phyloP scores from a whole-genome alignment of 2,113 vertebrate species.

The Microcebus murinus region DNA sequence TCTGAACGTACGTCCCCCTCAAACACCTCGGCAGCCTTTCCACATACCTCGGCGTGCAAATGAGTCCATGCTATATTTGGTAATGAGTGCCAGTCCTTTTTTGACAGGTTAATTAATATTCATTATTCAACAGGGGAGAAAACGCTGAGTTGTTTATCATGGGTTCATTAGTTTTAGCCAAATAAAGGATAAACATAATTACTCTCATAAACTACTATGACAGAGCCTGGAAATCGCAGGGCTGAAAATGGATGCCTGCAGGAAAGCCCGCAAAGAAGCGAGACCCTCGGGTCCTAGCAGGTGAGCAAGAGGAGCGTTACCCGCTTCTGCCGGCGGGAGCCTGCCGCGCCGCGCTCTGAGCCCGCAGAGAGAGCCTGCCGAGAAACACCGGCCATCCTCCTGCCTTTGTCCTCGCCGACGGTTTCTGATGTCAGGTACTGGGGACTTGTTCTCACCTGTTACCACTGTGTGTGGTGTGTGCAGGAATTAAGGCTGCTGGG shows the following conservation, averaged over 20 bases:
- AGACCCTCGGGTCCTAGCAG: not conserved
- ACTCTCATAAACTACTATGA: conserved; percentile 80
- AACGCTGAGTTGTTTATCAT: conserved; percentile 84
- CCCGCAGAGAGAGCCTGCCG: fast-evolving
- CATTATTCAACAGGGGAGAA: conserved; percentile 82
- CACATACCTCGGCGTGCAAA: not conserved
- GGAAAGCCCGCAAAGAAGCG: not conserved
- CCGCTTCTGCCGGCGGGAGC: not conserved
- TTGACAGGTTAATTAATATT: conserved; percentile 87
- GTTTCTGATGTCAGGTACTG: fast-evolving
- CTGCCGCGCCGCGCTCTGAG: not conserved
- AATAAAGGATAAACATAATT: conserved; percentile 85
- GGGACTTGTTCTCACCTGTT: fast-evolving
- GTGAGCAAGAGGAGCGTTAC: not conserved
- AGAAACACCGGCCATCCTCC: not conserved
- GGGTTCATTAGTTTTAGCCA: conserved; percentile 87
- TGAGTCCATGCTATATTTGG: not conserved
- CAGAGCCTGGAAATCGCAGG: conserved; percentile 67
- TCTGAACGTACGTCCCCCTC: fast-evolving
- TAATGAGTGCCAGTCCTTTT: conserved; percentile 54
- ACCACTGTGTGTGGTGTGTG: fast-evolving
- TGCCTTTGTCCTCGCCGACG: too few relatives aligned
- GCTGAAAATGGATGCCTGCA: not conserved
- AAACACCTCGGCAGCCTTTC: fast-evolving
- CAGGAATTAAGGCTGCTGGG: fast-evolving